Evolutionary conservation across 2,797 vertebrate species (phyloP).

Genomic region (Bryconaethiops microstoma): DNA sequence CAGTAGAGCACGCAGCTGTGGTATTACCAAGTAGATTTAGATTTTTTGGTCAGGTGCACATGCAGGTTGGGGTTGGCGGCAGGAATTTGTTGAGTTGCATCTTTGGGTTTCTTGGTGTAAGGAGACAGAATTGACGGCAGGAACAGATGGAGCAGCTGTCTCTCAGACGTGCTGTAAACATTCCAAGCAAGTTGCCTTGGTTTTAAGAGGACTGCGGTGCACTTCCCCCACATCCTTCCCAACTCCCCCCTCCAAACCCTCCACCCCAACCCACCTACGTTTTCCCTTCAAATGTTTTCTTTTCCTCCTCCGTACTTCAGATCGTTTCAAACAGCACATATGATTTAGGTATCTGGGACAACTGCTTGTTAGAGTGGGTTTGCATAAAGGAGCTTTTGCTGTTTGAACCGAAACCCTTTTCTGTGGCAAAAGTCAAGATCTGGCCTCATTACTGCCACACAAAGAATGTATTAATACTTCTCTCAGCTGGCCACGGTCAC

Average conservation of each 20-base stretch:
- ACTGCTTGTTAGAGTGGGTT: conserved; percentile 4
- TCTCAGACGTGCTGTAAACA: conserved; percentile 70
- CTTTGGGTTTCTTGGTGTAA: conserved; percentile 64
- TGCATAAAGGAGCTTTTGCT: conserved; percentile 5
- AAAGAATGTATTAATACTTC: conserved; percentile 71
- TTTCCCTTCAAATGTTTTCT: conserved; percentile 29
- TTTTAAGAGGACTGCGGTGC: conserved; percentile 59
- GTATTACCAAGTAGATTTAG: not conserved
- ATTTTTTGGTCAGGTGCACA: conserved; percentile 27
- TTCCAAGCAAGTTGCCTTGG: conserved; percentile 69
- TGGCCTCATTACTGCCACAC: conserved; percentile 55
- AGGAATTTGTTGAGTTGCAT: conserved; percentile 57
- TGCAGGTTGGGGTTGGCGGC: conserved; percentile 34
- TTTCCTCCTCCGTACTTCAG: conserved; percentile 12
- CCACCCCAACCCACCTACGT: conserved; percentile 17
- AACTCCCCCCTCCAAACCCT: not conserved
- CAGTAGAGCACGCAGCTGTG: conserved; percentile 18
- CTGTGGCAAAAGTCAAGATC: conserved; percentile 53
- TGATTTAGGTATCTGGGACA: conserved; percentile 31
- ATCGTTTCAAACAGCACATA: conserved; percentile 28
- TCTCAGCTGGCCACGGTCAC: conserved; percentile 65
- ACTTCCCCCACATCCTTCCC: conserved; percentile 52
- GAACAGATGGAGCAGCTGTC: conserved; percentile 75
- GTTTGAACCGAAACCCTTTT: conserved; percentile 51
- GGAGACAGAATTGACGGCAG: conserved; percentile 61